Evolutionary conservation across 2,888 invertebrate species (phyloP), one percentile per base, ranked within the genome.

Genomic region (Agelastica alni): DNA sequence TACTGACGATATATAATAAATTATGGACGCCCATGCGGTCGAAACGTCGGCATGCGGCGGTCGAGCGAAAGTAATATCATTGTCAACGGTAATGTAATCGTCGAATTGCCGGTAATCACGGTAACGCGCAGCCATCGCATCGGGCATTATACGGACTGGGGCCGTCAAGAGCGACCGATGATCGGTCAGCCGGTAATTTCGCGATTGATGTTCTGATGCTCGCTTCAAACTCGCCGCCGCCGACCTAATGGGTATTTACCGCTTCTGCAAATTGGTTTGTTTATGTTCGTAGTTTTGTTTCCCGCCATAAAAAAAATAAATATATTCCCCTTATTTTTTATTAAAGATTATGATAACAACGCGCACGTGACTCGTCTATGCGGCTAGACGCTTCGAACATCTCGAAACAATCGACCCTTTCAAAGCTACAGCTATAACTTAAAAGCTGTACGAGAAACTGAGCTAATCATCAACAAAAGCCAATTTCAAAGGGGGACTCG

Each of bases 101-200:
- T 59, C 53, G 61, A 58, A 66, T 63, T 64, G 62, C 51, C 60
- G 53, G 61, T 62, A 63, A 64, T 64, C 61, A 61, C 53, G 63
- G 45, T 45, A 45, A 34, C 45, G 45, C 45, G 34, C 34, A 17
- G 34, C 26, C 26, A 37, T 34, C 18, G 20, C 17, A n/a, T 17
- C 17, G 16, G 17, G 2, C 10, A 6, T 14, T 13, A 16, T 16
- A 37, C 17, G 10, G 13, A 13, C 14, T 22, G 41, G 22, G n/a
- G n/a, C 12, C 13, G n/a, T 30, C n/a, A 31, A 12, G 18, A 31
- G 9, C 18, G 13, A 30, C 32, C 43, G 20, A 22, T 31, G 34
- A 17, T 34, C 32, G 34, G 12, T 32, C 22, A 34, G 45, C 34
- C 18, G 34, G 34, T 22, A 17, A 31, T 10, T 44, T 17, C 17